Conservation (phyloP, 2,113 vertebrate genomes). For the Pangasianodon hypophthalmus region DNA sequence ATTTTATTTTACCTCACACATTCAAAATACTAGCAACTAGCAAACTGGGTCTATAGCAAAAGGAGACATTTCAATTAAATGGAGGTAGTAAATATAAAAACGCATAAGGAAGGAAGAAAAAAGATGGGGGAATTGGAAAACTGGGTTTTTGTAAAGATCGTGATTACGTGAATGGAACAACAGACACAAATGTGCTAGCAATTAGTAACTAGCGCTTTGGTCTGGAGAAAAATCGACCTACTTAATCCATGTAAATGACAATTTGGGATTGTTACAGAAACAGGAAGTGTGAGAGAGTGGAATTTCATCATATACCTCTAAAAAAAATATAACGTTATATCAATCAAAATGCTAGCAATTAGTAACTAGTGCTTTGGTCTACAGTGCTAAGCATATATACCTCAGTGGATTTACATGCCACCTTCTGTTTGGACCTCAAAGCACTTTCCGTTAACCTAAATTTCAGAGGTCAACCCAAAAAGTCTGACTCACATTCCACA, state of each 20-base stretch:
- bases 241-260: background rate
- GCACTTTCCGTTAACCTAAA: background rate
- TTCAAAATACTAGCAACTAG: background rate
- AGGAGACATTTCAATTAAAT: background rate
- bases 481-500: background rate
- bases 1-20: background rate
- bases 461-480: background rate
- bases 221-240: background rate
- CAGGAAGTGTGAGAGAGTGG: background rate
- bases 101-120: background rate
- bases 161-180: background rate
- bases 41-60: background rate
- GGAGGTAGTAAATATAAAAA: background rate
- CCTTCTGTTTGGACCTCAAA: constrained; percentile 3
- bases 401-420: background rate
- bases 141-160: background rate
- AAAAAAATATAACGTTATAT: background rate
- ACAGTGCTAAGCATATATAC: background rate
- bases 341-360: background rate
- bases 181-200: background rate
- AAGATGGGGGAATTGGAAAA: background rate
- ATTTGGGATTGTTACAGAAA: background rate
- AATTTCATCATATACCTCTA: background rate
- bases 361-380: background rate
- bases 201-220: background rate